These are phyloP conservation scores for Hippolais icterina DNA, from an alignment of 2,113 vertebrate genomes.

Conservation along the genomic window DNA sequence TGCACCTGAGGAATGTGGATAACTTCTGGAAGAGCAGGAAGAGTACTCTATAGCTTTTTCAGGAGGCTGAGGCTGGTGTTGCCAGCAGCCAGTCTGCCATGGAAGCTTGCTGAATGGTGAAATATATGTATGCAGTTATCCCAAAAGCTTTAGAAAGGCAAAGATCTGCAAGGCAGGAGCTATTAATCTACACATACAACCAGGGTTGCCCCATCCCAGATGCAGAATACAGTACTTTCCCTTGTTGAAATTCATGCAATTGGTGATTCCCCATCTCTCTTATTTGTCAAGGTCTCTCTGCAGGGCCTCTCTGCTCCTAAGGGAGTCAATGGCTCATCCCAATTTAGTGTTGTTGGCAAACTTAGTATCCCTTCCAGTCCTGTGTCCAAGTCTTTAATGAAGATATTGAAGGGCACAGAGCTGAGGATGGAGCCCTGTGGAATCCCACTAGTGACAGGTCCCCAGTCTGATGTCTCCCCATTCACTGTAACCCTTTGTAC, in stretches of 20 bases:
- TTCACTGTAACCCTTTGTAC: not conserved
- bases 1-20: not conserved
- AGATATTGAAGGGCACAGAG: not conserved
- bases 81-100: not conserved
- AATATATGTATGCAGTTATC: not conserved
- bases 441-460: not conserved
- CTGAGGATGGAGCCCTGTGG: not conserved
- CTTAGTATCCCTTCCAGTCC: not conserved
- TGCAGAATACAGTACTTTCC: not conserved
- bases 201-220: not conserved
- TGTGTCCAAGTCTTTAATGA: not conserved
- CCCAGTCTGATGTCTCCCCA: not conserved
- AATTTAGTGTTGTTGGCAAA: not conserved
- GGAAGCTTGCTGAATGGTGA: not conserved
- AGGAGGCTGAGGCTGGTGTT: not conserved
- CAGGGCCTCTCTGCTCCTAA: not conserved
- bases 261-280: not conserved
- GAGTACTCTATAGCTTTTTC: not conserved
- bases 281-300: not conserved
- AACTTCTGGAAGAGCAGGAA: not conserved
- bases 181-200: not conserved
- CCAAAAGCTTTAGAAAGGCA: not conserved
- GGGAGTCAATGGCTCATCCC: accelerated
- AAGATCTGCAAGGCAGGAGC: not conserved
- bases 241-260: not conserved